Evolutionary conservation across 2,888 invertebrate genomes (phyloP).

Genomic region (Aleiodes alternator): DNA sequence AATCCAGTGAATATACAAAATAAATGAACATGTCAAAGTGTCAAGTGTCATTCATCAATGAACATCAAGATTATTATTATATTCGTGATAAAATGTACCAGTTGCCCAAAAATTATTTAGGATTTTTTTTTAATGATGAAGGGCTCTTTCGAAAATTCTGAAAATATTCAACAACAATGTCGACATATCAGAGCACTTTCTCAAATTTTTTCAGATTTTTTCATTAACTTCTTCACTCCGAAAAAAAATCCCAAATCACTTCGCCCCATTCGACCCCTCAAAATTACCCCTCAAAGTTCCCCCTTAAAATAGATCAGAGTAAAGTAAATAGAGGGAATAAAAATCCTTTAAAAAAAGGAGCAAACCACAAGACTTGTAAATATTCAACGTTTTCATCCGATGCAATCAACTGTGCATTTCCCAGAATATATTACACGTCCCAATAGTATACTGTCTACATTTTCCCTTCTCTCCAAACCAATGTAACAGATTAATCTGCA

Average conservation of each 20-base stretch:
- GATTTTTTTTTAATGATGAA: too few species aligned
- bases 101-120: too few species aligned
- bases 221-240: too few species aligned
- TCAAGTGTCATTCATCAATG: slow-evolving; percentile 46
- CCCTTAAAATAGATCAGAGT: too few species aligned
- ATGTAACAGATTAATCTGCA: slow-evolving; percentile 33
- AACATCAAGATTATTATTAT: slow-evolving; percentile 38
- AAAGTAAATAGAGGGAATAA: background rate
- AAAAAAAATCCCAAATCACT: too few species aligned
- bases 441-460: slow-evolving; percentile 3
- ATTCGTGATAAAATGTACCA: too few species aligned
- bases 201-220: too few species aligned
- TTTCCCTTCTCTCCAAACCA: background rate
- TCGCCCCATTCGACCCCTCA: too few species aligned
- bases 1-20: background rate
- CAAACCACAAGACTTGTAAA: background rate
- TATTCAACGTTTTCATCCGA: slow-evolving; percentile 18
- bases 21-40: slow-evolving; percentile 41
- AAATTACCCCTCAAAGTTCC: too few species aligned
- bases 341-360: background rate
- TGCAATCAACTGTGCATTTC: slow-evolving; percentile 32
- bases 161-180: too few species aligned
- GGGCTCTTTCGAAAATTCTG: too few species aligned
- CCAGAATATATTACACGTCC: slow-evolving; percentile 28
- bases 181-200: too few species aligned